A percentile compares a stretch with the other conserved stretches of the same genome.
phyloP scores from a whole-genome alignment of 2,113 vertebrate species.

The Podarcis cretensis region DNA sequence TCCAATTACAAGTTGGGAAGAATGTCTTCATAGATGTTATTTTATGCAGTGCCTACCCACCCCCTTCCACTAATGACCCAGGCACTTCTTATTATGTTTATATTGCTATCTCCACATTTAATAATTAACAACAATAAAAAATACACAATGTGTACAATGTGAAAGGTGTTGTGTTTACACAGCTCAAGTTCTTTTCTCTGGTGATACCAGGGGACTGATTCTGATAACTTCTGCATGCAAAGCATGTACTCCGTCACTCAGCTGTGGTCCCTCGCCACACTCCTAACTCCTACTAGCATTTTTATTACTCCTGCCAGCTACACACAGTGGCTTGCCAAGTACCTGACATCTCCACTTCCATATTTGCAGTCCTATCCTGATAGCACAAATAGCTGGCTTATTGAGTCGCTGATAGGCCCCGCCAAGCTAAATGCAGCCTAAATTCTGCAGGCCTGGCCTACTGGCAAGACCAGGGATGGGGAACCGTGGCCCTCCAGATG shows the following conservation, averaged over 20 bases:
- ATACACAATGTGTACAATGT: no score
- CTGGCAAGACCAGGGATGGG: not conserved
- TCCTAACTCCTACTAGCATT: not conserved
- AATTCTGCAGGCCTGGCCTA: not conserved
- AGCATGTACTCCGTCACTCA: not conserved
- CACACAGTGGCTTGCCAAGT: not conserved
- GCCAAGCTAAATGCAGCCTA: not conserved
- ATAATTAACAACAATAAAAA: constrained; percentile 16
- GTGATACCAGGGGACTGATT: not conserved
- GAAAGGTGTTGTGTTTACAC: no score
- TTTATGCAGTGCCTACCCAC: constrained; percentile 60
- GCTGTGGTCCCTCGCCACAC: not conserved
- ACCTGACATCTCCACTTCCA: not conserved
- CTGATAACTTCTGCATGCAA: not conserved
- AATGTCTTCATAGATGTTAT: constrained; percentile 69
- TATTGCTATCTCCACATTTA: constrained; percentile 36
- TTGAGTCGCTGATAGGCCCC: not conserved
- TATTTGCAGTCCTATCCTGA: not conserved
- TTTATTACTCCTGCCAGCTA: not conserved
- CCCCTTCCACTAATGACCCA: constrained; percentile 36
- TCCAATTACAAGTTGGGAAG: constrained; percentile 68
- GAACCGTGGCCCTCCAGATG: no score
- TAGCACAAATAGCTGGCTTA: not conserved
- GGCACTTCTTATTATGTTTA: constrained; percentile 48
- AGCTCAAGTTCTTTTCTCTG: not conserved